Evolutionary conservation across 2,888 invertebrate species (phyloP).

Genomic region (Xiphydria camelus): DNA sequence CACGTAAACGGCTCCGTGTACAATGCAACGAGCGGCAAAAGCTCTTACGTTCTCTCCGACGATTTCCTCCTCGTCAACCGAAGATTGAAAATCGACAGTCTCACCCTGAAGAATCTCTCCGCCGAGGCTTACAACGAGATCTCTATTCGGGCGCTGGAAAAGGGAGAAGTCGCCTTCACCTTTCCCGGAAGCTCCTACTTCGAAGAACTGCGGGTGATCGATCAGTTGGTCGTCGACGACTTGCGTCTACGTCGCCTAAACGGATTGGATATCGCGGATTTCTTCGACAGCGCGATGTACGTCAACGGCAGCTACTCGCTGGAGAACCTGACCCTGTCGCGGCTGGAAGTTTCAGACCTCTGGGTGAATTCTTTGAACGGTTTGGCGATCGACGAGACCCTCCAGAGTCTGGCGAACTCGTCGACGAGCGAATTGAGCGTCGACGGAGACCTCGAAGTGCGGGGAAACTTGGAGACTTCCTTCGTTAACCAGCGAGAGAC

Average conservation of each 20-base stretch:
- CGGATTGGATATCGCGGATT: not conserved
- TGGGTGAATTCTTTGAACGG: conserved; percentile 19
- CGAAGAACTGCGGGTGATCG: conserved; percentile 21
- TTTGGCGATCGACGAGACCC: conserved; percentile 18
- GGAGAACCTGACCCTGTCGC: conserved; percentile 6
- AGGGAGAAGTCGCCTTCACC: conserved; percentile 4
- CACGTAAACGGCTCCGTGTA: conserved; percentile 25
- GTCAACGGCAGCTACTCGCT: conserved; percentile 17
- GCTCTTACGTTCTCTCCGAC: not conserved
- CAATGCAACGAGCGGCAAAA: conserved; percentile 17
- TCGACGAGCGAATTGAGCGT: conserved; percentile 26
- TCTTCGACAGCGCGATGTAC: conserved; percentile 16
- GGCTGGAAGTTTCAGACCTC: conserved; percentile 14
- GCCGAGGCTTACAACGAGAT: conserved; percentile 39
- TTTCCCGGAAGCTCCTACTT: conserved; percentile 19
- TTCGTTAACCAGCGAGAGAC: conserved; percentile 27
- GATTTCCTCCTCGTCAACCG: conserved; percentile 19
- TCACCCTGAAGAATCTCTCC: conserved; percentile 28
- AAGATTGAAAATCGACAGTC: conserved; percentile 21
- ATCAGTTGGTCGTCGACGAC: conserved; percentile 23
- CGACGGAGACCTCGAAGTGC: conserved; percentile 34
- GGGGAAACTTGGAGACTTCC: conserved; percentile 19
- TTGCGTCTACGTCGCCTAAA: conserved; percentile 11
- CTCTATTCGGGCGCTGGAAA: conserved; percentile 17
- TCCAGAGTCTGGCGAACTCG: conserved; percentile 1